Base-by-base conservation (phyloP, 2,888 invertebrate genomes). In the Stomorhina lunata region DNA sequence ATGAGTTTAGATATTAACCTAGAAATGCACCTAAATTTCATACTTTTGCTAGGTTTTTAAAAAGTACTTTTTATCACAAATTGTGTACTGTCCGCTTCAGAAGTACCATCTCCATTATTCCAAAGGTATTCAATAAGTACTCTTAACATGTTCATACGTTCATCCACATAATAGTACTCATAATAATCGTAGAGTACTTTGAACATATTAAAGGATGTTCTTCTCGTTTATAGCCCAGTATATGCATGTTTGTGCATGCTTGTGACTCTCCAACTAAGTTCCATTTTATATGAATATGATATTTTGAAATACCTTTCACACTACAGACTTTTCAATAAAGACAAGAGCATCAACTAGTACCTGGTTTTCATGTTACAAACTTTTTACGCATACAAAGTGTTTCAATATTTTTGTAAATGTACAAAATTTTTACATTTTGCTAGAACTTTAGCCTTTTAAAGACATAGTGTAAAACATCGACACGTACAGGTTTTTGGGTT, bases 311-410 rank as follows among this genome's bases (percentile, higher is more conserved):
- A 53, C n/a, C n/a, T n/a, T n/a, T n/a, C n/a, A n/a, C n/a, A n/a
- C 12, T 65, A 7, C 65, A 65, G 9, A 57, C n/a, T 65, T 55
- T 34, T 59, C 53, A 45, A 73, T 63, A 81, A 72, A 77, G 66
- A 37, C 68, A 77, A 66, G n/a, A 50, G 50, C 22, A 32, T 4
- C 17, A n/a, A 40, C 9, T 1, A 43, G 15, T 43, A n/a, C 2
- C 43, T 15, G 53, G 34, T 34, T 75, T 71, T 66, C 75, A 76
- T 61, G 78, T 75, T 73, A 79, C 75, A 71, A 79, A 29, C 69
- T 50, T 43, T 77, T 75, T 76, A 82, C 76, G 79, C 82, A 79
- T 82, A 82, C 79, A 82, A 82, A 82, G 65, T 82, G 59, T 71
- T 72, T 72, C 29, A 37, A 63, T n/a, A n/a, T n/a, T n/a, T n/a